These are phyloP conservation scores for Pica pica DNA, from an alignment of 2,113 vertebrate genomes.

Conservation along the genomic window DNA sequence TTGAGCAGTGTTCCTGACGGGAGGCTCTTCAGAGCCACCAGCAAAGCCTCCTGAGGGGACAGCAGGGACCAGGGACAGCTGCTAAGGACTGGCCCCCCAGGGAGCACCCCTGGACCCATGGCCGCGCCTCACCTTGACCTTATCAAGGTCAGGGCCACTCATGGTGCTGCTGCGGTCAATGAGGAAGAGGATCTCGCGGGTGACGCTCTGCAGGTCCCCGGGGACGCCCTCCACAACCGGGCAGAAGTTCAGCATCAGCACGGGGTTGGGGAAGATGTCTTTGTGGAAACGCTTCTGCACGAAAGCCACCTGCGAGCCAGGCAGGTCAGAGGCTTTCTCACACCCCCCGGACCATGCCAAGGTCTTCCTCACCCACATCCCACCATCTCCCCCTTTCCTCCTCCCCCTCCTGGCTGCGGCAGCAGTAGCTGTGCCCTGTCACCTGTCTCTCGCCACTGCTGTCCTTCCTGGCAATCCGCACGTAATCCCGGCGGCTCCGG, in stretches of 20 bases:
- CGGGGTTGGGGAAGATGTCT: conserved; percentile 88
- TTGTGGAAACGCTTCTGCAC: conserved; percentile 93
- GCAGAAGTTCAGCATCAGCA: conserved; percentile 96
- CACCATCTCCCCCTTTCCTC: no score
- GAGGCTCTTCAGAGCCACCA: conserved; percentile 90
- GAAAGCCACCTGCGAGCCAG: conserved; percentile 82
- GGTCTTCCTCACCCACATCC: neutral
- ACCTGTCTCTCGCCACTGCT: conserved; percentile 85
- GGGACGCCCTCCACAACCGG: conserved; percentile 73
- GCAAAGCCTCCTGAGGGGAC: conserved; percentile 82
- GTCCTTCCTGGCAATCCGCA: conserved; percentile 79
- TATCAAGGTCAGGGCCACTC: conserved; percentile 70
- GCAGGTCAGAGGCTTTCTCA: neutral
- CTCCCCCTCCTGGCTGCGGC: neutral
- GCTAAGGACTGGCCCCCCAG: neutral
- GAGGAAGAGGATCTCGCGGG: conserved; percentile 89
- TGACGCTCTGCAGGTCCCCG: conserved; percentile 78
- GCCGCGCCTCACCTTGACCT: conserved; percentile 72
- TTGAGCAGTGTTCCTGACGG: conserved; percentile 86
- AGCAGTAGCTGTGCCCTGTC: neutral
- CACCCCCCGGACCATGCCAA: fast-evolving
- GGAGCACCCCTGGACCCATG: neutral
- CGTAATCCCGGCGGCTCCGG: conserved; percentile 83
- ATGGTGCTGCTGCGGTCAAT: conserved; percentile 75
- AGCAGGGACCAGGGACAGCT: neutral